Base-by-base conservation (phyloP, 1,140 invertebrate species). In the Brachionus rotundiformis region DNA sequence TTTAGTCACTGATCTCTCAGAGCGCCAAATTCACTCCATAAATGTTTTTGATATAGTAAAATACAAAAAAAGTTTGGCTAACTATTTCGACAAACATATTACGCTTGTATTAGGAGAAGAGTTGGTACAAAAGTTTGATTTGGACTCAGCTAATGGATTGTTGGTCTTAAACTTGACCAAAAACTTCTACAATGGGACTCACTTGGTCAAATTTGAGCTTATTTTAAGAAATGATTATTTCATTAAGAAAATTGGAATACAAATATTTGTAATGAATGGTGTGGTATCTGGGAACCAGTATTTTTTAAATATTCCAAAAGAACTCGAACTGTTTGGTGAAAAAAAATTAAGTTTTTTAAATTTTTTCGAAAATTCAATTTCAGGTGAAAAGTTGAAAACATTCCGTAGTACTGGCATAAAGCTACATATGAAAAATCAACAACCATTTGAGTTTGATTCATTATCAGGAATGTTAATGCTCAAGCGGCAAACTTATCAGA, bases 21-120 rank as follows among this genome's bases (percentile, higher is more conserved):
- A 68, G 2, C 31, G 63, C n/a, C 6, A 36, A 6, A 36, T 33
- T 16, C 36, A 68, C 8, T 68, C 63, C 16, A 33, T 68, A 2
- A 68, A 68, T 36, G 11, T 68, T n/a, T 68, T 19, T 19, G 63
- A 68, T 19, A 8, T 68, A n/a, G 16, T 68, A 10, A 68, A 68
- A 33, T 68, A 36, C n/a, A 68, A 16, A 7, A 10, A 8, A 19
- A 36, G 36, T 0, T 68, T 68, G 63, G 29, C 36, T 8, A 13
- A 33, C n/a, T 8, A 19, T 31, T 68, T 68, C n/a, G 63, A 68
- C 16, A 68, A 68, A 68, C 6, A 33, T 8, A 16, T 68, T 33
- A n/a, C 19, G 2, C 3, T 68, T 5, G 11, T 33, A 33, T 68
- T 31, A 36, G 31, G 36, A 2, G 23, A 6, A 2, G 8, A 36